These are phyloP conservation scores for Ametastegia equiseti DNA, from an alignment of 2,888 invertebrate species.

Conservation along the genomic window DNA sequence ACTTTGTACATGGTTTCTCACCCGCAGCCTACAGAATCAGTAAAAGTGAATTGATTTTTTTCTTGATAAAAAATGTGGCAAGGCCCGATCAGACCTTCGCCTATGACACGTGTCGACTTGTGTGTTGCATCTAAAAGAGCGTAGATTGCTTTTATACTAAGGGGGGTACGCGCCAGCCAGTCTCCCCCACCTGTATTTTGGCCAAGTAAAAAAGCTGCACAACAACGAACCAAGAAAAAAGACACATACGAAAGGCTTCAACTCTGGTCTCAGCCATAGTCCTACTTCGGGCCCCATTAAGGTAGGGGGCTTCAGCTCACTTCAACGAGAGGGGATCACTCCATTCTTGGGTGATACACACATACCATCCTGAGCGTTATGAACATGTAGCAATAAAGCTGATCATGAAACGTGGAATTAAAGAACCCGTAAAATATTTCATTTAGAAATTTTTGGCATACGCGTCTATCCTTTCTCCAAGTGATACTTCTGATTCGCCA, in stretches of 20 bases:
- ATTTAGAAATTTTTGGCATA: slow-evolving; percentile 35
- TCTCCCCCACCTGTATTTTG: slow-evolving; percentile 52
- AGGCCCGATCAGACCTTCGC: slow-evolving; percentile 47
- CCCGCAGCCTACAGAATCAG: slow-evolving; percentile 24
- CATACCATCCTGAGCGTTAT: slow-evolving; percentile 9
- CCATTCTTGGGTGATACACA: slow-evolving; percentile 45
- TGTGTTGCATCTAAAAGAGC: slow-evolving; percentile 75
- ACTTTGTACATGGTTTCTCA: slow-evolving; percentile 56
- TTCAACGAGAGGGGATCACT: slow-evolving; percentile 45
- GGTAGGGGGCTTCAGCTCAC: slow-evolving; percentile 51
- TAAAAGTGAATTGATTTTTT: slow-evolving; percentile 24
- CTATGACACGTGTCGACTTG: slow-evolving; percentile 66
- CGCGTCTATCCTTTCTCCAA: slow-evolving; percentile 26
- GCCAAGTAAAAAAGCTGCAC: slow-evolving; percentile 49
- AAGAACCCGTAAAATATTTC: slow-evolving; percentile 24
- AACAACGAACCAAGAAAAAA: slow-evolving; percentile 49
- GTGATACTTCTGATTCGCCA: background rate
- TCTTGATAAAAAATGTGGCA: slow-evolving; percentile 33
- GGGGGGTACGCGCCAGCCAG: slow-evolving; percentile 56
- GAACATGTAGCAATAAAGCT: slow-evolving; percentile 25
- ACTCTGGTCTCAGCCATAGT: slow-evolving; percentile 58
- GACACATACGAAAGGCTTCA: slow-evolving; percentile 46
- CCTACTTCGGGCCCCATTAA: slow-evolving; percentile 70
- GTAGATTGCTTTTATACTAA: slow-evolving; percentile 76
- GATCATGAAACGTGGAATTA: slow-evolving; percentile 5